These are phyloP conservation scores for human DNA, from an alignment of 2,113 vertebrate species.

Conservation along the genomic window GRCh38 chr12:102046001-102046500, in stretches of 20 bases:
- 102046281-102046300: not conserved
- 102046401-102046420: too few species aligned
- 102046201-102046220: not conserved
- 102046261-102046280: conserved; percentile 3
- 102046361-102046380: too few species aligned
- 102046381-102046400: too few species aligned
- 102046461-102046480: too few species aligned
- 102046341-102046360: too few species aligned
- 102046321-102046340: too few species aligned
- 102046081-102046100: conserved; percentile 98
- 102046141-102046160: not conserved
- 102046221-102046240: conserved; percentile 13
- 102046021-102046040: not conserved
- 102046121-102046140: conserved; percentile 79
- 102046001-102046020: not conserved
- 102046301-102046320: not conserved
- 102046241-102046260: not conserved
- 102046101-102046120: conserved; percentile 95
- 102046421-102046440: too few species aligned
- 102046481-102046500: too few species aligned
- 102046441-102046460: too few species aligned
- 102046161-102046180: not conserved
- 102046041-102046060: conserved; percentile 91
- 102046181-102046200: conserved; percentile 8
- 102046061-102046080: conserved; percentile 97